phyloP scores from a whole-genome alignment of 2,797 vertebrate genomes.

The Sitta carolinensis region DNA sequence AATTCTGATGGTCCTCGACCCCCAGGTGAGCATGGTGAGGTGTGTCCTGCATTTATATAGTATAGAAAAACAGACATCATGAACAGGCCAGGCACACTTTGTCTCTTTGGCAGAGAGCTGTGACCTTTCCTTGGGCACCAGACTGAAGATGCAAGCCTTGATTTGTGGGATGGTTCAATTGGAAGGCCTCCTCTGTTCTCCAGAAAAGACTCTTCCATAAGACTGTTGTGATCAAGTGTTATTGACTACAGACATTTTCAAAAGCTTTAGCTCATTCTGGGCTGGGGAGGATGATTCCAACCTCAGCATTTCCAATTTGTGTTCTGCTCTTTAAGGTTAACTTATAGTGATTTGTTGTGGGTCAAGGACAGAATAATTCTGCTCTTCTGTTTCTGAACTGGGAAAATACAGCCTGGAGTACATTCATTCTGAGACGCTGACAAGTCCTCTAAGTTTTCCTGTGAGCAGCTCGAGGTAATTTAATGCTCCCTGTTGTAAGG shows the following conservation, averaged over 20 bases:
- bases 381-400: background rate
- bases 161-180: background rate
- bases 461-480: slow-evolving; percentile 11
- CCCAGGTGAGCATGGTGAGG: background rate
- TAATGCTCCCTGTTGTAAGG: background rate
- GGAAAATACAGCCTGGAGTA: background rate
- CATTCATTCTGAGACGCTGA: slow-evolving; percentile 14
- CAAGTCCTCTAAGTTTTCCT: slow-evolving; percentile 5
- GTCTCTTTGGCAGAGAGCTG: background rate
- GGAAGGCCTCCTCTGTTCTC: background rate
- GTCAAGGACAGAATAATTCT: background rate
- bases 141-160: background rate
- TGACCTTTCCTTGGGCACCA: background rate
- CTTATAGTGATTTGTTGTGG: background rate
- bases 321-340: background rate
- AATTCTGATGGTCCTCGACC: background rate
- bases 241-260: background rate
- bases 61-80: background rate
- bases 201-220: background rate
- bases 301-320: background rate
- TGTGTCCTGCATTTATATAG: background rate
- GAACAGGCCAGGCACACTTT: background rate
- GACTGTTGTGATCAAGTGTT: background rate
- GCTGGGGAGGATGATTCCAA: background rate
- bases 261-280: background rate